Percentiles rank a stretch among this genome's conserved stretches.
These are phyloP conservation scores for Conops quadrifasciatus DNA, from an alignment of 2,888 invertebrate genomes.

Conservation along the genomic window DNA sequence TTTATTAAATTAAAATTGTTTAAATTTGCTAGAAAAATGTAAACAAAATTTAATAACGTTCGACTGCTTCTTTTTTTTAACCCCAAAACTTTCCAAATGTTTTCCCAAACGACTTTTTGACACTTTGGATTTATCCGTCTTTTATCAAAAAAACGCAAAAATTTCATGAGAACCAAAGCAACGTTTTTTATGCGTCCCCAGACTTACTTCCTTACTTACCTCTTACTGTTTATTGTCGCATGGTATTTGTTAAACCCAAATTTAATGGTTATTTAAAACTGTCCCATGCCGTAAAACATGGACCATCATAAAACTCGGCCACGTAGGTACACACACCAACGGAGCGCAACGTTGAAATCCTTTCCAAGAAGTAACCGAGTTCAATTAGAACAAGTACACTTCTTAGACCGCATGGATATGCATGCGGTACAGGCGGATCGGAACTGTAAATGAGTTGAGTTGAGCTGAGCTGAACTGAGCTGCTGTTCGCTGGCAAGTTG, in stretches of 20 bases:
- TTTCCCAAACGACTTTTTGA: too few relatives aligned
- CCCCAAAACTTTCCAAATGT: too few relatives aligned
- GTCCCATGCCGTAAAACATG: slow-evolving; percentile 16
- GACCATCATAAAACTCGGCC: slow-evolving; percentile 19
- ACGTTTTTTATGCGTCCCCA: too few relatives aligned
- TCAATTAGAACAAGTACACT: slow-evolving; percentile 9
- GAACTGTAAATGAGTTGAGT: slow-evolving; percentile 10
- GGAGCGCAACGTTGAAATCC: slow-evolving; percentile 20
- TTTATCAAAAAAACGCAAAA: too few relatives aligned
- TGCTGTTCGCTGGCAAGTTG: background rate
- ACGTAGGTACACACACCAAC: slow-evolving; percentile 9
- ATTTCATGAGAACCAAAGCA: too few relatives aligned
- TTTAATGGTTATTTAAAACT: background rate
- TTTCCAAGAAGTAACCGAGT: slow-evolving; percentile 21
- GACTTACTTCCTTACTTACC: background rate
- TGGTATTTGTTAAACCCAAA: too few relatives aligned
- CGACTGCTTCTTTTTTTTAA: too few relatives aligned
- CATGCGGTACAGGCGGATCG: background rate
- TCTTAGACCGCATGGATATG: background rate
- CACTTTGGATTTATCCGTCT: too few relatives aligned
- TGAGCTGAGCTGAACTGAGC: background rate
- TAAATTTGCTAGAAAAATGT: too few relatives aligned
- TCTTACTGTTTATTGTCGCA: background rate
- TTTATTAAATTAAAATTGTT: too few relatives aligned
- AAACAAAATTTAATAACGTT: too few relatives aligned